Percentiles rank a stretch among this genome's conserved stretches.
Conservation (phyloP, 2,113 vertebrate species). For the Triplophysa rosa region DNA sequence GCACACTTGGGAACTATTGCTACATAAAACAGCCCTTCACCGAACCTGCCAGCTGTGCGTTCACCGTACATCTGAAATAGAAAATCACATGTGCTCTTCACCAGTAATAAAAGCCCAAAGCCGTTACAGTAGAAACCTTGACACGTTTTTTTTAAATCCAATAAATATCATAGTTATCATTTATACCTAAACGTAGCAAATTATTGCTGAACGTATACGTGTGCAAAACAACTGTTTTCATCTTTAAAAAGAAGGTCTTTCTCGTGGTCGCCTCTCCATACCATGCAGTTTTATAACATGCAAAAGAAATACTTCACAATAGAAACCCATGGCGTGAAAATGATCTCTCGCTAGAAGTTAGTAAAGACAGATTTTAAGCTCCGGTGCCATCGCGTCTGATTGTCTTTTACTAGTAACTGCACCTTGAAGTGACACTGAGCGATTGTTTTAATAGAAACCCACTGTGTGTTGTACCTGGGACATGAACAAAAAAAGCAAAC, state of each 20-base stretch:
- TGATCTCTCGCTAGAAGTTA: conserved; percentile 38
- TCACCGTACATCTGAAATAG: conserved; percentile 49
- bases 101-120: conserved; percentile 45
- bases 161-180: conserved; percentile 47
- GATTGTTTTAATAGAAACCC: conserved; percentile 1
- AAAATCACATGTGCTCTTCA: conserved; percentile 50
- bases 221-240: conserved; percentile 71
- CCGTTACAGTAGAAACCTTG: conserved; percentile 64
- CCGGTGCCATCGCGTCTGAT: conserved; percentile 51
- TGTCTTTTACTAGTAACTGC: conserved; percentile 55
- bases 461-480: conserved; percentile 18
- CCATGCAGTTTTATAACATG: conserved; percentile 54
- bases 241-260: conserved; percentile 46
- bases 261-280: conserved; percentile 41
- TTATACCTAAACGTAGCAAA: conserved; percentile 59
- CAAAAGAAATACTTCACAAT: conserved; percentile 54
- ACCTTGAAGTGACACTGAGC: conserved; percentile 27
- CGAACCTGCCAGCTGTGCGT: conserved; percentile 68
- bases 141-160: conserved; percentile 56
- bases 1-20: conserved; percentile 82
- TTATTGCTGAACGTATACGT: conserved; percentile 75
- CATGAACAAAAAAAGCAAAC: not conserved
- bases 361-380: conserved; percentile 42
- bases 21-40: conserved; percentile 81
- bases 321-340: conserved; percentile 46